A percentile compares a stretch with the other conserved stretches of the same genome.
phyloP scores from a whole-genome alignment of 2,888 invertebrate genomes.

The Eristalis arbustorum region DNA sequence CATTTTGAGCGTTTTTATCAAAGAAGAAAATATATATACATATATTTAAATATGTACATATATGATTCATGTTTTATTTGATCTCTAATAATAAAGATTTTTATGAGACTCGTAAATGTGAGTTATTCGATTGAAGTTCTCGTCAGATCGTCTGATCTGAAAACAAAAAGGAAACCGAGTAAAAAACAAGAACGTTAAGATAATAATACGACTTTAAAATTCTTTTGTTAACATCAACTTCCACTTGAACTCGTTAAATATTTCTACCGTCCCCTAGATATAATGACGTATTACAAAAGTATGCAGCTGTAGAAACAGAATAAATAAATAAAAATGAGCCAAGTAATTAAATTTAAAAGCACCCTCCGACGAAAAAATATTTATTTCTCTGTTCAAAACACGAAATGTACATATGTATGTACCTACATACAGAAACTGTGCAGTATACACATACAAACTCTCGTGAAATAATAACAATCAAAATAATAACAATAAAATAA shows the following conservation, averaged over 20 bases:
- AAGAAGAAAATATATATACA: not conserved
- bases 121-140: not conserved
- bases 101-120: not conserved
- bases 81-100: not conserved
- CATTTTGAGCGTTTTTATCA: not conserved
- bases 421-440: not conserved
- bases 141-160: not conserved
- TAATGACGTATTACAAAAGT: constrained; percentile 16
- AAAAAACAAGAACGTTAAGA: not conserved
- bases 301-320: constrained; percentile 58
- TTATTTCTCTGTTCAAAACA: constrained; percentile 11
- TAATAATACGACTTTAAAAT: not conserved
- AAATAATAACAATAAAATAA: constrained; percentile 67
- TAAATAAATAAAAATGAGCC: constrained; percentile 63
- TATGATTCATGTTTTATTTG: not conserved
- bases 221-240: constrained; percentile 6
- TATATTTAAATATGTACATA: not conserved
- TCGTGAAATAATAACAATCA: constrained; percentile 57
- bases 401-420: not conserved
- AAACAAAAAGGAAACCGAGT: not conserved
- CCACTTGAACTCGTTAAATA: constrained; percentile 18
- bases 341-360: constrained; percentile 62
- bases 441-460: not conserved
- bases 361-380: constrained; percentile 31
- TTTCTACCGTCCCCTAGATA: not conserved